Evolutionary conservation across 2,113 vertebrate genomes (phyloP).

Genomic region (Vimba vimba): DNA sequence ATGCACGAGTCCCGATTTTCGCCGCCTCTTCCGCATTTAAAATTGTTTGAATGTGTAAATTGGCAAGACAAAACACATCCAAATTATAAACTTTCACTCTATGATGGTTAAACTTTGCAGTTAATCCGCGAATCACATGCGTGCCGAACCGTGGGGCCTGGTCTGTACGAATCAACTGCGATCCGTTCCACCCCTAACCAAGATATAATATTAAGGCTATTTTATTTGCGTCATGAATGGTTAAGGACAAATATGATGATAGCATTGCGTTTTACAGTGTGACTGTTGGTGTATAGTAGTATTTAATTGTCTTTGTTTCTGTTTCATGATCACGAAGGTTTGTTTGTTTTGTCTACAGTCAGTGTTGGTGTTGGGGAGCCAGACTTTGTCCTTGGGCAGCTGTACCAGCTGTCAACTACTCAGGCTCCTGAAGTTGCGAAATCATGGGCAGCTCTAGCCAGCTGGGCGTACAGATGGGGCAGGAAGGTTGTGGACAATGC

Average conservation of each 20-base stretch:
- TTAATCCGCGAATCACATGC: too few relatives aligned
- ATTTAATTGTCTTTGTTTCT: not conserved
- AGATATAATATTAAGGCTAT: too few relatives aligned
- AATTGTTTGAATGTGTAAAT: too few relatives aligned
- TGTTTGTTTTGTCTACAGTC: constrained; percentile 73
- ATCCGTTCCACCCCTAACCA: too few relatives aligned
- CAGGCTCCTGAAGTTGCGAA: constrained; percentile 96
- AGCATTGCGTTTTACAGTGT: not conserved
- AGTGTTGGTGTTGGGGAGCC: constrained; percentile 96
- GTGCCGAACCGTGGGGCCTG: too few relatives aligned
- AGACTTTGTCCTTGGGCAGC: constrained; percentile 93
- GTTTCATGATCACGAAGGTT: not conserved
- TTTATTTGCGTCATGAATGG: not conserved
- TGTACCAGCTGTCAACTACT: constrained; percentile 93
- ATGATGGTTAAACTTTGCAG: too few relatives aligned
- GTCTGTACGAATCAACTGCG: too few relatives aligned
- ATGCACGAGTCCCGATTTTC: too few relatives aligned
- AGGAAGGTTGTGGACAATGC: constrained; percentile 98
- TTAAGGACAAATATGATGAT: not conserved
- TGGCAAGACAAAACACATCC: too few relatives aligned
- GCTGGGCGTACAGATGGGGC: constrained; percentile 98
- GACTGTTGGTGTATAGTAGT: not conserved
- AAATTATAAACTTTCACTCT: too few relatives aligned
- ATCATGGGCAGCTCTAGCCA: constrained; percentile 95
- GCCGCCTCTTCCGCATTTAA: too few relatives aligned